phyloP scores from a whole-genome alignment of 1,140 invertebrate genomes.

The Pararge aegeria region DNA sequence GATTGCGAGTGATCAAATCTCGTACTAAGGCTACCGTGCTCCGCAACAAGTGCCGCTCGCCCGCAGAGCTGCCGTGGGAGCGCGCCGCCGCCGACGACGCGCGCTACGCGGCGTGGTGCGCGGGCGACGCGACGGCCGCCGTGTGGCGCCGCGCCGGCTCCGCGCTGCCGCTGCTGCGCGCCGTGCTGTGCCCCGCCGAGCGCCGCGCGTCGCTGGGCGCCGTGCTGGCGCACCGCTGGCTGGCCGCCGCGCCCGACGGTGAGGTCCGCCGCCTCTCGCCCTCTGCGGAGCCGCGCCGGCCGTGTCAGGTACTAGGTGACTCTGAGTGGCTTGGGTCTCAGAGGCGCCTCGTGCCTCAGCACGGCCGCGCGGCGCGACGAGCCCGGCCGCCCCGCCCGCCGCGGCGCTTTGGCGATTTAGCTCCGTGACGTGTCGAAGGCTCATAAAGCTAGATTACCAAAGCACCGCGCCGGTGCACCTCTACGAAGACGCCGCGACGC shows the following conservation, averaged over 20 bases:
- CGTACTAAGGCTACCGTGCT: no score
- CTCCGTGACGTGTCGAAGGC: constrained; percentile 89
- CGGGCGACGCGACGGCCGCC: constrained; percentile 78
- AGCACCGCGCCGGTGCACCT: constrained; percentile 81
- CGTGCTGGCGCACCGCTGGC: constrained; percentile 90
- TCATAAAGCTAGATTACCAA: constrained; percentile 98
- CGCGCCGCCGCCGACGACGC: constrained; percentile 85
- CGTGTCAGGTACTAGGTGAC: constrained; percentile 90
- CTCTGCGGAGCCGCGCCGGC: constrained; percentile 29
- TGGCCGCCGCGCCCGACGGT: constrained; percentile 36
- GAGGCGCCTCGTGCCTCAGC: constrained; percentile 65
- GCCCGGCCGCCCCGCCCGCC: constrained; percentile 36
- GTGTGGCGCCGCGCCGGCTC: constrained; percentile 93
- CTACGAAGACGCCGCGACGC: not conserved
- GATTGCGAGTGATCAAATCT: no score
- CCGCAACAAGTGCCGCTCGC: no score
- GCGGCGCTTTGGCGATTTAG: constrained; percentile 95
- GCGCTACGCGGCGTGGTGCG: constrained; percentile 90
- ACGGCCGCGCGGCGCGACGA: constrained; percentile 23
- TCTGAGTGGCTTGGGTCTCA: constrained; percentile 83
- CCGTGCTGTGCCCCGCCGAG: constrained; percentile 85
- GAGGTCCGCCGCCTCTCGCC: not conserved
- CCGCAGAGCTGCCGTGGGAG: constrained; percentile 95
- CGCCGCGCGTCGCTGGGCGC: constrained; percentile 84
- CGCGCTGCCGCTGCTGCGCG: constrained; percentile 86